A percentile compares a stretch with the other conserved stretches of the same genome.
phyloP scores from a whole-genome alignment of 2,797 vertebrate genomes.

The Bothrops alternatus region DNA sequence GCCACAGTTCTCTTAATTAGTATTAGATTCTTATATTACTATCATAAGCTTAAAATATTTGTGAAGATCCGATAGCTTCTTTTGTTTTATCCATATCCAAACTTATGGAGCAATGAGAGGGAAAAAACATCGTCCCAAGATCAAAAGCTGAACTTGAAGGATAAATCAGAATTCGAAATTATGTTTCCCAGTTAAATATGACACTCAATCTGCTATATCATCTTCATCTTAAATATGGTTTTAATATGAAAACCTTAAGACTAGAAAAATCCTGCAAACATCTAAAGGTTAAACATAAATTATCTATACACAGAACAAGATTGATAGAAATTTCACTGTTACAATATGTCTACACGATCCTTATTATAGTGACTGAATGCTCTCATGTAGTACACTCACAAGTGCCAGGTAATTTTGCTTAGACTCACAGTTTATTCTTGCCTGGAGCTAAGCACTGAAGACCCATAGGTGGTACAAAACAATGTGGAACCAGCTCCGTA shows the following conservation, averaged over 20 bases:
- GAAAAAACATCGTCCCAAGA: neutral
- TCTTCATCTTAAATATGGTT: neutral
- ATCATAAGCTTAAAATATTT: neutral
- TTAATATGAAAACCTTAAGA: rapidly evolving
- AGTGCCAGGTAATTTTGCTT: neutral
- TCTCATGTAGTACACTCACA: neutral
- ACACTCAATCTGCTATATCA: neutral
- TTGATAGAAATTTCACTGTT: neutral
- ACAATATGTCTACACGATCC: neutral
- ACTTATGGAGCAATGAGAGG: neutral
- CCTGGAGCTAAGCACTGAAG: rapidly evolving
- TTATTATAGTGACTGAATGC: neutral
- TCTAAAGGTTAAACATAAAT: neutral
- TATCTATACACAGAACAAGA: neutral
- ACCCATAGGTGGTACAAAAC: rapidly evolving
- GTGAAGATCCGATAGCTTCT: neutral
- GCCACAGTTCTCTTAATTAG: neutral
- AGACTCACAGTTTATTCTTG: neutral
- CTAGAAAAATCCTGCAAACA: neutral
- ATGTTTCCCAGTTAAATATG: neutral
- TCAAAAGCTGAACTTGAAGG: neutral
- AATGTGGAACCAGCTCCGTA: neutral
- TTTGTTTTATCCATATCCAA: neutral
- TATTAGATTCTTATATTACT: neutral
- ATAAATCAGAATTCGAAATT: neutral